Evolutionary conservation across 2,888 invertebrate species (phyloP), one percentile per base, ranked within the genome.

Genomic region (Aricia artaxerxes): DNA sequence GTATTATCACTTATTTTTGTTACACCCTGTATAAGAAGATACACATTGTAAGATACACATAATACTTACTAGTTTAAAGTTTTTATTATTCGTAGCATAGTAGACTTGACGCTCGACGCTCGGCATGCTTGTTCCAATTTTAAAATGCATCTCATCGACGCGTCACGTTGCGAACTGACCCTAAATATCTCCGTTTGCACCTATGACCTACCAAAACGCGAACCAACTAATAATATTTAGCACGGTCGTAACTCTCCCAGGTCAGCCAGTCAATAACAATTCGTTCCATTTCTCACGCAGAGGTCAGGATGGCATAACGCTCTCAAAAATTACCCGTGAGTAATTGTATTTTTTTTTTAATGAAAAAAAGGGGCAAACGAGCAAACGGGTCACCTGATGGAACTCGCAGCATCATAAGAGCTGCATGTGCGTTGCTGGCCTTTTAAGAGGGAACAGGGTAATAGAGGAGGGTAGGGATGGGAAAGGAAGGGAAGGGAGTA

Each of bases 291-390:
- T 69, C 69, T 69, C 69, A 69, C 69, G 69, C 13, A 38, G 69
- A 69, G 69, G 38, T 38, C 35, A 69, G 69, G 69, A 69, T 69
- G 69, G 69, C 69, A 38, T 69, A 69, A 69, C 69, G 69, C 35
- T 69, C 11, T 69, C 13, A 69, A 69, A 69, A 69, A 69, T 35
- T 13, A 69, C 69, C 35, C 13, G 69, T 69, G 13, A 69, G 69
- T 35, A 69, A 78, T 78, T 61, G 24, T 24, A 24, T 24, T 24
- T 24, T 24, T 24, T 24, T 24, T 24, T 24, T 24, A 24, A 24
- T 24, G 24, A 24, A 24, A 24, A 24, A 24, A 24, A 24, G 24
- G 24, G 24, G 24, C 24, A 24, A 24, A 24, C 24, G 24, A 24
- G 24, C 24, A 24, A 24, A 24, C 24, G 24, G 24, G 24, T 24